Percentiles rank a stretch among this genome's conserved stretches.
Evolutionary conservation across 2,113 vertebrate genomes (phyloP).

Genomic region (Dasyurus viverrinus): DNA sequence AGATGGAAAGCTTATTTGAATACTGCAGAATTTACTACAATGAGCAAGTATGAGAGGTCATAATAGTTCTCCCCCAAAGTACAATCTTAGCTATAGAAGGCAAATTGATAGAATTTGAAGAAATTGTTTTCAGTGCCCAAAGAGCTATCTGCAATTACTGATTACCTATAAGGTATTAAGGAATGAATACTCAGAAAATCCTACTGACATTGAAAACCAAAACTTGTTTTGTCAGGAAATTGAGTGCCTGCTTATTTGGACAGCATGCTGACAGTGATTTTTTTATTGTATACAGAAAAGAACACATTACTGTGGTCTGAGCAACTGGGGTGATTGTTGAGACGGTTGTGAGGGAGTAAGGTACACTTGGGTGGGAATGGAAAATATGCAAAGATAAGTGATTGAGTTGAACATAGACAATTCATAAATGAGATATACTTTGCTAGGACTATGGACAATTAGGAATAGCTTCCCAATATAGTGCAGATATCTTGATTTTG

Average conservation of each 20-base stretch:
- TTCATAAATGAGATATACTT: background rate
- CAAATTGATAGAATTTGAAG: background rate
- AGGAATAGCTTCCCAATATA: background rate
- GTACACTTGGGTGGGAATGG: background rate
- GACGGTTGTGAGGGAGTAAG: background rate
- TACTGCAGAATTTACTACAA: background rate
- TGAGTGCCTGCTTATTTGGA: background rate
- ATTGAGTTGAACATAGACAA: background rate
- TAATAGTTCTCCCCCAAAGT: background rate
- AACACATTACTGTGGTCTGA: background rate
- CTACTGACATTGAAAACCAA: background rate
- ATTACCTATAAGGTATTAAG: background rate
- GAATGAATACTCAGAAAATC: background rate
- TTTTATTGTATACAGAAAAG: background rate
- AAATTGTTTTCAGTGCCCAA: background rate
- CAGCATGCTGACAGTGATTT: background rate
- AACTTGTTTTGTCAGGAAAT: background rate
- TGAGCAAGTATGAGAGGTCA: background rate
- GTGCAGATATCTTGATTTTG: background rate
- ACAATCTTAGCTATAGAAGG: background rate
- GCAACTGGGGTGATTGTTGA: background rate
- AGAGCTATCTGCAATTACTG: background rate
- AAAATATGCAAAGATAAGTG: background rate
- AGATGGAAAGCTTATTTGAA: background rate
- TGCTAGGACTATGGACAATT: background rate